phyloP scores from a whole-genome alignment of 1,140 invertebrate genomes.

The Fopius arisanus region DNA sequence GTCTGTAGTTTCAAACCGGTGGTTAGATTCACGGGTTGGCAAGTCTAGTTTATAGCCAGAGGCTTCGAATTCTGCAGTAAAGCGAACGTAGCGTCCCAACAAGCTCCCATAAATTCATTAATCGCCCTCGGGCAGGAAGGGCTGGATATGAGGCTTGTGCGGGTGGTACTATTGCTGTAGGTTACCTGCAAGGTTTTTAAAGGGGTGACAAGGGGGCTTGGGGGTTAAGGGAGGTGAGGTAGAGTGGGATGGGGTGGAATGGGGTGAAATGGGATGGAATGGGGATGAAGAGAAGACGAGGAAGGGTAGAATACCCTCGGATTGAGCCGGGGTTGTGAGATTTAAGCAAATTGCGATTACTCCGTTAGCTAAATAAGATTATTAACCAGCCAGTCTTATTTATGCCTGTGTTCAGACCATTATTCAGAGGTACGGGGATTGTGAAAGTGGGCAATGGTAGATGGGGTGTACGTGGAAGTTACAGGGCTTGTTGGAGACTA shows the following conservation, averaged over 20 bases:
- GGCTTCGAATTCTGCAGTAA: constrained; percentile 51
- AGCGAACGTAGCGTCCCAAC: constrained; percentile 48
- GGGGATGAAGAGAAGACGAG: neutral
- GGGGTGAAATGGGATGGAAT: neutral
- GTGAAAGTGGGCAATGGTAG: neutral
- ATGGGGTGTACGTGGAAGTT: neutral
- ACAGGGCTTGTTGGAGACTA: neutral
- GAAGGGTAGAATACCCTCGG: neutral
- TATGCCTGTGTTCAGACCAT: constrained; percentile 43
- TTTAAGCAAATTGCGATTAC: constrained; percentile 55
- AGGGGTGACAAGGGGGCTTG: neutral
- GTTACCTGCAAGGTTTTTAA: neutral
- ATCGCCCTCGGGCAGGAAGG: constrained; percentile 45
- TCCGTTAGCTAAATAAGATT: constrained; percentile 57
- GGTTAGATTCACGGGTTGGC: constrained; percentile 51
- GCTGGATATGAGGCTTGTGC: constrained; percentile 29
- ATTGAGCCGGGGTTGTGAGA: constrained; percentile 4
- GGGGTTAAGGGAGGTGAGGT: constrained; percentile 11
- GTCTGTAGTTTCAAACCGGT: constrained; percentile 43
- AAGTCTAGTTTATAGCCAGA: constrained; percentile 55
- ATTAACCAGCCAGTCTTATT: constrained; percentile 57
- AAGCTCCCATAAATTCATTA: constrained; percentile 57
- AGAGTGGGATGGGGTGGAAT: neutral
- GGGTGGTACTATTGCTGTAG: neutral
- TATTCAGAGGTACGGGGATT: constrained; percentile 34